These are phyloP conservation scores for Schizopygopsis malacanthus DNA, from an alignment of 2,797 vertebrate genomes.

Conservation along the genomic window DNA sequence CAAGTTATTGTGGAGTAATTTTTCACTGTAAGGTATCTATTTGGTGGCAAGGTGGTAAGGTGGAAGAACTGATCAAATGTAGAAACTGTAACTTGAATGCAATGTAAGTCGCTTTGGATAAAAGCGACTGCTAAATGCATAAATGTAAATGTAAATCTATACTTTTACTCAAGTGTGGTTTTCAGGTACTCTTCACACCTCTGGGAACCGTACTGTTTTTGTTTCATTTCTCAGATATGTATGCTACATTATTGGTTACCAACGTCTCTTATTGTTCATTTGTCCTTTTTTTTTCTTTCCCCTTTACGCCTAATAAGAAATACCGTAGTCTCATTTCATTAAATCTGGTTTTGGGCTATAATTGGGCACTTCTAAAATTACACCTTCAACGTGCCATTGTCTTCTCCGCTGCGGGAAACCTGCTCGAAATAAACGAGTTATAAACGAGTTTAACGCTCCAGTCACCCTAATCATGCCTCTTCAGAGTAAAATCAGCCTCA, in stretches of 20 bases:
- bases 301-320: neutral
- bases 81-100: too few species aligned
- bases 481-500: neutral
- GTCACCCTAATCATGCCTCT: slow-evolving; percentile 13
- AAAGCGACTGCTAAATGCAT: too few species aligned
- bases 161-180: too few species aligned
- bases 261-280: too few species aligned
- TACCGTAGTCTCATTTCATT: neutral
- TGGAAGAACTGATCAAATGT: too few species aligned
- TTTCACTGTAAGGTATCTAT: too few species aligned
- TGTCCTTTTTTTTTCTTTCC: too few species aligned
- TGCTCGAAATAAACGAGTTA: slow-evolving; percentile 31
- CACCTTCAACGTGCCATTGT: neutral
- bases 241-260: neutral
- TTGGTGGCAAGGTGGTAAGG: too few species aligned
- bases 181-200: too few species aligned
- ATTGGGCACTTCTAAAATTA: slow-evolving; percentile 22
- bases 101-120: too few species aligned
- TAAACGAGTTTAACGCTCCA: slow-evolving; percentile 30
- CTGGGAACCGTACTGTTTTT: neutral
- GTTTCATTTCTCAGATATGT: neutral
- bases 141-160: too few species aligned
- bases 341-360: neutral
- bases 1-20: too few species aligned
- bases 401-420: neutral